Conservation (phyloP, 2,113 vertebrate species). For the Chloropsis hardwickii region DNA sequence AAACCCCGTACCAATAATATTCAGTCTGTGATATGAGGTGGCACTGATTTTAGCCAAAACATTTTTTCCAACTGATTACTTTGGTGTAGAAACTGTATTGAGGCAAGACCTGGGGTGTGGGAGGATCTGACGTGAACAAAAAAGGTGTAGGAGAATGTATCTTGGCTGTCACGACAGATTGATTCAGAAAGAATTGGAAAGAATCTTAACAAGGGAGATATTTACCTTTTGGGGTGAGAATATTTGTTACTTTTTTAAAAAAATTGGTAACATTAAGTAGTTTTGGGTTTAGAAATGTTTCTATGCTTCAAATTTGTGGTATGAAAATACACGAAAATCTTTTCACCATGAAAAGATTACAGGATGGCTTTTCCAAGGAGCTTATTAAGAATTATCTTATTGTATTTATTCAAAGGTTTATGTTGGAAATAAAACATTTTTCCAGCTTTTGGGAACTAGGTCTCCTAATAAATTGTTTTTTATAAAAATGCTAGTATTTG, state of each 20-base stretch:
- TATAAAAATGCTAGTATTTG: not conserved
- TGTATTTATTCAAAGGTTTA: not conserved
- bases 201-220: not conserved
- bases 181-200: not conserved
- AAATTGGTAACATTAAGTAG: not conserved
- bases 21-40: not conserved
- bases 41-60: not conserved
- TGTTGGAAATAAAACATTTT: not conserved
- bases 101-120: not conserved
- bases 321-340: not conserved
- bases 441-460: not conserved
- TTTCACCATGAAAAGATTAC: not conserved
- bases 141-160: not conserved
- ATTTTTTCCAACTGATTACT: not conserved
- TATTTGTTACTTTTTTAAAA: not conserved
- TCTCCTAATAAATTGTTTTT: not conserved
- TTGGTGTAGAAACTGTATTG: not conserved
- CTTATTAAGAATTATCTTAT: not conserved
- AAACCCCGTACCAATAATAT: not conserved
- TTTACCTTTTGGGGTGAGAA: not conserved
- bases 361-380: not conserved
- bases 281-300: not conserved
- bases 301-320: not conserved
- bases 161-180: not conserved
- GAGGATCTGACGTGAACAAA: not conserved